These are phyloP conservation scores for Hypolimnas misippus DNA, from an alignment of 2,888 invertebrate species.

Conservation along the genomic window DNA sequence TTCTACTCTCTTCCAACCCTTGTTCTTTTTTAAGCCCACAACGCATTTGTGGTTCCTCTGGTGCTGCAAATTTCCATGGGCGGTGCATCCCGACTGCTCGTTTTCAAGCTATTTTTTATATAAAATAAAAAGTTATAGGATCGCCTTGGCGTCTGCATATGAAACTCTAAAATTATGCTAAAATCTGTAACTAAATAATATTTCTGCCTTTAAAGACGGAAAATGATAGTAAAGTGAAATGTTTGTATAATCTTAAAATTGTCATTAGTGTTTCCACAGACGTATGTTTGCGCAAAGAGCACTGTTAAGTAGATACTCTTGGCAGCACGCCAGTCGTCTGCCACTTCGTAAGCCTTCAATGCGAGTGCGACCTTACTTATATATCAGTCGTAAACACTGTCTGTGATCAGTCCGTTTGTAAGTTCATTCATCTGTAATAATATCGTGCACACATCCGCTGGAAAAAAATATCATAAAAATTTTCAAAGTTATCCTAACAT, in stretches of 20 bases:
- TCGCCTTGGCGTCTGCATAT: no score
- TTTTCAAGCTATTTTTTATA: no score
- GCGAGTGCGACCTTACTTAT: constrained; percentile 21
- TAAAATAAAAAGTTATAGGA: no score
- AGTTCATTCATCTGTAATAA: constrained; percentile 16
- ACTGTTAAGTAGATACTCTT: constrained; percentile 62
- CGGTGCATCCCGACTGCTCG: no score
- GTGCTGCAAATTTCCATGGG: no score
- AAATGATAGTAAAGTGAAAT: background rate
- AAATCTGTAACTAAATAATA: background rate
- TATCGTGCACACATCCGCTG: constrained; percentile 1
- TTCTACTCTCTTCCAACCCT: no score
- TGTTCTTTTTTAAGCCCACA: no score
- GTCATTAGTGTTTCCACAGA: constrained; percentile 39
- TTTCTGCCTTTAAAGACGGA: background rate
- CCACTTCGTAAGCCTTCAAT: constrained; percentile 39
- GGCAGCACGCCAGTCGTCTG: constrained; percentile 55
- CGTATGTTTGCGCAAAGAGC: constrained; percentile 62
- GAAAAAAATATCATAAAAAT: background rate
- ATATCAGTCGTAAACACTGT: constrained; percentile 7
- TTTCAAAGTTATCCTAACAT: background rate
- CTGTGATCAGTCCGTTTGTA: constrained; percentile 10
- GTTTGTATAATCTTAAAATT: constrained; percentile 43
- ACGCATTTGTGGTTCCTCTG: no score
- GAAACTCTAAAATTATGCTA: no score